Percentiles rank a stretch among this genome's conserved stretches.
Conservation (phyloP, 1,140 invertebrate species). For the Neoseiulus cucumeris region DNA sequence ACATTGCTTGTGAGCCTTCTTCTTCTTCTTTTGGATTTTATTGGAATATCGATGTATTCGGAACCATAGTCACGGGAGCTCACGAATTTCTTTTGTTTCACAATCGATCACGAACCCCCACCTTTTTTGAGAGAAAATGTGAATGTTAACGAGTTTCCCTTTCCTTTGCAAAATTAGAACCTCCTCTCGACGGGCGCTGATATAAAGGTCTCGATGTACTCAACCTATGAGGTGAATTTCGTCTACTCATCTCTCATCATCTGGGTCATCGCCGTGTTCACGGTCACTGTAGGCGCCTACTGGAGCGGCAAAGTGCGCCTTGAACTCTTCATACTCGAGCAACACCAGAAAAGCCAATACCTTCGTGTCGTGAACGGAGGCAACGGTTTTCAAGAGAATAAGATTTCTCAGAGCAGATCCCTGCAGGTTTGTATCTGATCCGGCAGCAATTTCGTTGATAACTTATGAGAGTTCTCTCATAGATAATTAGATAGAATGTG, state of each 20-base stretch:
- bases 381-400: slow-evolving; percentile 5
- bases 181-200: slow-evolving; percentile 13
- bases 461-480: neutral
- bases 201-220: slow-evolving; percentile 20
- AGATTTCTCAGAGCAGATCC: slow-evolving; percentile 1
- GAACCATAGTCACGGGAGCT: too few species aligned
- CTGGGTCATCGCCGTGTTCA: slow-evolving; percentile 28
- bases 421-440: neutral
- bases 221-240: slow-evolving; percentile 19
- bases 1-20: neutral
- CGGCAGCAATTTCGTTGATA: too few species aligned
- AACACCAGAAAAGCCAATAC: neutral
- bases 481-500: too few species aligned
- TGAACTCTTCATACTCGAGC: slow-evolving; percentile 18
- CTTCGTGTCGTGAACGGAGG: neutral
- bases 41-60: too few species aligned
- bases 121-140: neutral
- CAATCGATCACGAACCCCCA: slow-evolving; percentile 12
- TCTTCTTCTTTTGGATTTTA: neutral
- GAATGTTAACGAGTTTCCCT: slow-evolving; percentile 11
- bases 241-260: slow-evolving; percentile 29
- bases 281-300: slow-evolving; percentile 27
- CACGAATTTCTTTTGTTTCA: too few species aligned
- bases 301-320: slow-evolving; percentile 27
- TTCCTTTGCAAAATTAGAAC: slow-evolving; percentile 16